phyloP scores from a whole-genome alignment of 2,888 invertebrate species.

The Drosophila putrida region DNA sequence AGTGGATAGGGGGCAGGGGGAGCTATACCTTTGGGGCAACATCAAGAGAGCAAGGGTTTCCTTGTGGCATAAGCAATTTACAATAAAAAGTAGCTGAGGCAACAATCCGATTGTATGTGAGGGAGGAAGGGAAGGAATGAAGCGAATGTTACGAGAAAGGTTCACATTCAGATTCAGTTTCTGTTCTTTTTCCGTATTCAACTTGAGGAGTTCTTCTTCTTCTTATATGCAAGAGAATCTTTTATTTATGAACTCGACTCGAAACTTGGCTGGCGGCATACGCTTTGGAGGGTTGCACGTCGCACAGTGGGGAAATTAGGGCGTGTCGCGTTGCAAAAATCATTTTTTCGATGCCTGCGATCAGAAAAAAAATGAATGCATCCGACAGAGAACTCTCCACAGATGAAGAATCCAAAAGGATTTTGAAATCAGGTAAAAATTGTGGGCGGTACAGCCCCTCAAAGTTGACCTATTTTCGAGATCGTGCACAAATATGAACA shows the following conservation, averaged over 20 bases:
- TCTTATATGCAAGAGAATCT: conserved; percentile 59
- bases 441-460: no score
- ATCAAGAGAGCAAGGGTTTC: conserved; percentile 55
- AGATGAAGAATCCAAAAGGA: no score
- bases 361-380: no score
- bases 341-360: no score
- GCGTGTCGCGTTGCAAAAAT: no score
- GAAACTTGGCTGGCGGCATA: conserved; percentile 16
- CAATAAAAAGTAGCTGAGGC: conserved; percentile 73
- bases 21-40: conserved; percentile 30
- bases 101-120: conserved; percentile 55
- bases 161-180: conserved; percentile 10
- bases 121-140: no score
- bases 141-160: neutral
- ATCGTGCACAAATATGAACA: no score
- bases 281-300: conserved; percentile 51
- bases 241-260: conserved; percentile 77
- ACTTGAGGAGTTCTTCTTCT: conserved; percentile 17
- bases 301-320: no score
- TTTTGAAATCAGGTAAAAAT: no score
- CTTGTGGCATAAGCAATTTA: conserved; percentile 77
- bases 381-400: no score
- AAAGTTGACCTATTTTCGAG: no score
- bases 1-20: neutral
- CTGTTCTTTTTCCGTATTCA: conserved; percentile 3